Evolutionary conservation across 2,797 vertebrate species (phyloP), one percentile per base, ranked within the genome.

Genomic region (Arrhamphus sclerolepis): DNA sequence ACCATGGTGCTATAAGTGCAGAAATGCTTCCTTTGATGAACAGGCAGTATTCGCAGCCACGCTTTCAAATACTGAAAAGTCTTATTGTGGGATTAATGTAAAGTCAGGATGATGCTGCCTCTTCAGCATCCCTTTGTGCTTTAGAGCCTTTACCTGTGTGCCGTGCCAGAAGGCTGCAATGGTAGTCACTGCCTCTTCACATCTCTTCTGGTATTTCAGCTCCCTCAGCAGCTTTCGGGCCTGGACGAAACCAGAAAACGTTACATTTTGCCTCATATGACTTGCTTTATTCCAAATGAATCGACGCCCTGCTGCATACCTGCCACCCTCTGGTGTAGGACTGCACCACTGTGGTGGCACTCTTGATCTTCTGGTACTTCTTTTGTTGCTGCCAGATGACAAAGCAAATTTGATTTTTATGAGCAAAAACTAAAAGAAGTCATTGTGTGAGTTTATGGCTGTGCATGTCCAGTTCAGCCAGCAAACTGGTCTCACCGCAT

Each of bases 281-380:
- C 13, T 29, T 38, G 34, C 34, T 38, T 38, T 38, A 38, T 13
- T 38, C 13, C 34, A 38, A 38, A 38, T 38, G 2, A 34, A 34
- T 38, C 13, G 11, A 9, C 34, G 2, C 2, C 2, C 7, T 38
- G 34, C 10, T 40, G 48, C 80, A 0, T 39, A 98, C 98, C 97
- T 98, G 97, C 97, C 97, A 99, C 41, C 97, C 97, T 83, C 97
- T 92, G 86, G 94, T 95, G 76, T 93, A 99, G 0, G 98, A 98
- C 91, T 98, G 97, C 39, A 99, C 89, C 58, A 95, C 75, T 10
- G 96, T 82, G 75, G 97, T 89, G 0, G 97, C 93, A 18, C 91
- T 93, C 91, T 96, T 98, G 78, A 92, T 95, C 83, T 88, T 90
- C 80, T 93, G 90, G 79, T 98, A 99, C 62, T 93, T 95, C 71